Conservation (phyloP, 2,797 vertebrate species). For the Sebastes ruberrimus region DNA sequence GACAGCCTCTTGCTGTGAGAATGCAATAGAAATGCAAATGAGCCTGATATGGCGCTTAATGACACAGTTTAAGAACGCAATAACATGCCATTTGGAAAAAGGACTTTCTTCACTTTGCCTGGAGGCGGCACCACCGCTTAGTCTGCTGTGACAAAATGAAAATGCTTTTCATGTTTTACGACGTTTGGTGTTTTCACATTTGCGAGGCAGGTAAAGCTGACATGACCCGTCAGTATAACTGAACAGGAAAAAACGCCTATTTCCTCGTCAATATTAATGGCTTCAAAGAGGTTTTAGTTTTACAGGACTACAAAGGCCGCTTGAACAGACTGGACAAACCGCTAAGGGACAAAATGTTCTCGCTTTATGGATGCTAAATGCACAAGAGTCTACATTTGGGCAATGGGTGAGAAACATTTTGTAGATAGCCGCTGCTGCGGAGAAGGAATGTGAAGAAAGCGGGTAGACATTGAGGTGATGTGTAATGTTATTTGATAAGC, state of each 20-base stretch:
- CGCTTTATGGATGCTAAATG: background rate
- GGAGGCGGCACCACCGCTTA: conserved; percentile 8
- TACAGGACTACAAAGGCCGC: background rate
- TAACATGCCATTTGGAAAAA: conserved; percentile 35
- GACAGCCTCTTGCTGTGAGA: background rate
- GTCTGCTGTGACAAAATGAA: conserved; percentile 36
- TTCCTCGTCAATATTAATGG: background rate
- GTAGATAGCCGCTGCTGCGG: background rate
- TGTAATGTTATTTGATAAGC: conserved; percentile 45
- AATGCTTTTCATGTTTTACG: conserved; percentile 9
- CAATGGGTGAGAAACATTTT: background rate
- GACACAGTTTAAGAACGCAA: conserved; percentile 34
- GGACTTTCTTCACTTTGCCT: conserved; percentile 23
- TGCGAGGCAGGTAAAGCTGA: background rate
- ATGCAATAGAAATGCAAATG: conserved; percentile 47
- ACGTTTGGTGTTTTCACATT: conserved; percentile 8
- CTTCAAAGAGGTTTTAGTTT: conserved; percentile 9
- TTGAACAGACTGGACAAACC: background rate
- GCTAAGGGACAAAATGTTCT: background rate
- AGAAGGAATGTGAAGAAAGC: background rate
- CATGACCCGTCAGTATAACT: background rate
- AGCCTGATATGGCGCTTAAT: background rate
- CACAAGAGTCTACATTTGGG: background rate
- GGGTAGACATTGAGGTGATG: conserved; percentile 27
- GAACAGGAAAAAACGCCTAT: background rate